A percentile compares a stretch with the other conserved stretches of the same genome.
phyloP scores from a whole-genome alignment of 2,888 invertebrate genomes.

The Bruchidius siliquastri region DNA sequence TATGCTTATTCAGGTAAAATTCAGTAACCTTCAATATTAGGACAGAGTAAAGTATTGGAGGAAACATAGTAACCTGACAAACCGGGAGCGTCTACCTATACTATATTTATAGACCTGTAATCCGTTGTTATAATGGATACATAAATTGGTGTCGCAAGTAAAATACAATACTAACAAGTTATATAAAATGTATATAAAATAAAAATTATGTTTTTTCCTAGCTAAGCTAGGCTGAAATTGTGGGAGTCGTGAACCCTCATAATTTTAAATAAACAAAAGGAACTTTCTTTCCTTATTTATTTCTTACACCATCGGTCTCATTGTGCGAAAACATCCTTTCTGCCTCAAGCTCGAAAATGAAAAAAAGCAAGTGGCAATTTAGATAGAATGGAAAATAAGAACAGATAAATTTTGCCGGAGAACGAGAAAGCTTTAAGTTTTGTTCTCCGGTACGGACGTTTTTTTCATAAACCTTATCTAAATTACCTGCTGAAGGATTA shows the following conservation, averaged over 20 bases:
- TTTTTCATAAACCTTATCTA: neutral
- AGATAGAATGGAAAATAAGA: slow-evolving; percentile 14
- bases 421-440: slow-evolving; percentile 7
- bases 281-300: neutral
- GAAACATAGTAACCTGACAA: no score
- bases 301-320: neutral
- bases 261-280: neutral
- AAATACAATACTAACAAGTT: no score
- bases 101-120: no score
- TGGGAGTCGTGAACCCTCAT: neutral
- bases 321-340: neutral
- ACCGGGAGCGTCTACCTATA: no score
- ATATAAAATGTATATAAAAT: no score
- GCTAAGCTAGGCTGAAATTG: neutral
- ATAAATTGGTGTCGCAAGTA: no score
- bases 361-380: slow-evolving; percentile 11
- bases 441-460: neutral
- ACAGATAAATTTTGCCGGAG: slow-evolving; percentile 9
- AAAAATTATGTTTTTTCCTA: neutral
- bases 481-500: neutral
- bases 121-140: no score
- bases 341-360: slow-evolving; percentile 5
- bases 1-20: no score
- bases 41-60: no score
- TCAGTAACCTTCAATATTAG: no score